Evolutionary conservation across 2,113 vertebrate genomes (phyloP), one percentile per base, ranked within the genome.

Genomic region (Amazona guildingii): DNA sequence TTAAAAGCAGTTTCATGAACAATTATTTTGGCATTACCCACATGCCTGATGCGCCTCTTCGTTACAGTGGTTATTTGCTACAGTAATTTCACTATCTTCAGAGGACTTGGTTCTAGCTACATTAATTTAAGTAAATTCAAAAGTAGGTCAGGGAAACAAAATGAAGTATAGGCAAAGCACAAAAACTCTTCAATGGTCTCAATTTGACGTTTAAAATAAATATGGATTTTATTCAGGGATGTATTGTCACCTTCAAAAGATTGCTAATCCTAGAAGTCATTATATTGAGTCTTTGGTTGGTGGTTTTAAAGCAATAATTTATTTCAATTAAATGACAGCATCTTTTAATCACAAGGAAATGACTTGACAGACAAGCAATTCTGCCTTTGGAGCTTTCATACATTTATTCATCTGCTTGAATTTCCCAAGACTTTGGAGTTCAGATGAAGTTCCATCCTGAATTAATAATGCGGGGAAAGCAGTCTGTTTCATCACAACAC

Each of bases 271-370:
- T 91, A 88, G 52, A 95, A 95, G 78, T 92, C 33, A 93, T 92
- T 96, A 90, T 77, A 88, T 46, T 70, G 70, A 73, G 67, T 69
- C 66, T 91, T 91, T 79, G 13, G 27, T 46, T 92, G 63, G 76
- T 81, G 80, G 94, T 92, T 95, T 92, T 91, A 76, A 87, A 87
- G 81, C 78, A 95, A 87, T 91, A 95, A 92, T 94, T 96, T 94
- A 96, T 94, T 95, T 96, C 93, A 95, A 92, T 96, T 95, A 95
- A 96, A 89, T 90, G 93, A 91, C 93, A 96, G 81, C 89, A 95
- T 95, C 90, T 96, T 96, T 95, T 95, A 95, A 95, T 97, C 95
- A 96, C 10, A 7, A 76, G 41, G 54, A 97, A 95, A 67, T 91
- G 75, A 91, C 93, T 96, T 94, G 89, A 91, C 81, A 91, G 95